Conservation (phyloP, 2,888 invertebrate species). For the Troides helena region DNA sequence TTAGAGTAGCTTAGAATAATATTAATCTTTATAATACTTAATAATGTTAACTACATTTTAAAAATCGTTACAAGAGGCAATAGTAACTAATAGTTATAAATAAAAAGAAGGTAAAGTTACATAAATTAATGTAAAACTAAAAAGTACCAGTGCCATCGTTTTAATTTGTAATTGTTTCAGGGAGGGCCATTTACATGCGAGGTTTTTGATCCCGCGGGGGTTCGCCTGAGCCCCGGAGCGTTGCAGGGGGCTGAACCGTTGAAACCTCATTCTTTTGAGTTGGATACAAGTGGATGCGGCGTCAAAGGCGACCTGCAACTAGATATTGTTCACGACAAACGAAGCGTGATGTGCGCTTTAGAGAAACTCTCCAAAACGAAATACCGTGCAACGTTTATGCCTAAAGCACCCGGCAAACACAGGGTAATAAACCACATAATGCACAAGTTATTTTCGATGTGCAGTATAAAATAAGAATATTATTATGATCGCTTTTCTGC, state of each 20-base stretch:
- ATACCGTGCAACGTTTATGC: conserved; percentile 89
- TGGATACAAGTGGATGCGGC: conserved; percentile 81
- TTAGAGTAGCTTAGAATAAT: too few relatives aligned
- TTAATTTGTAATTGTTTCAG: conserved; percentile 52
- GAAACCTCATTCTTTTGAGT: conserved; percentile 91
- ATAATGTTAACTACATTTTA: too few relatives aligned
- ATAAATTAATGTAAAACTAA: too few relatives aligned
- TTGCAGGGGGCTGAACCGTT: conserved; percentile 91
- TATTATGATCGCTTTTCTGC: not conserved
- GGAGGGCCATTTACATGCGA: conserved; percentile 98
- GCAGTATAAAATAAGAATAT: not conserved
- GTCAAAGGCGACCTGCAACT: conserved; percentile 93
- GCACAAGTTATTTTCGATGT: not conserved
- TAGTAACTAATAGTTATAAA: too few relatives aligned
- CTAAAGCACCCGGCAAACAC: conserved; percentile 89
- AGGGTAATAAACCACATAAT: conserved; percentile 66
- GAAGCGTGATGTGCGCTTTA: conserved; percentile 90
- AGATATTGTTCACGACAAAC: conserved; percentile 94
- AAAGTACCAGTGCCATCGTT: too few relatives aligned
- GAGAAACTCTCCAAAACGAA: conserved; percentile 88
- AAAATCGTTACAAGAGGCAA: too few relatives aligned
- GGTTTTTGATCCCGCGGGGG: conserved; percentile 95
- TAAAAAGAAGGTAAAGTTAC: too few relatives aligned
- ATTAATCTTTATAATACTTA: too few relatives aligned
- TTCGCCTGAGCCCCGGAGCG: conserved; percentile 85